phyloP scores from a whole-genome alignment of 2,888 invertebrate species.

The Scaptomyza polygonia region DNA sequence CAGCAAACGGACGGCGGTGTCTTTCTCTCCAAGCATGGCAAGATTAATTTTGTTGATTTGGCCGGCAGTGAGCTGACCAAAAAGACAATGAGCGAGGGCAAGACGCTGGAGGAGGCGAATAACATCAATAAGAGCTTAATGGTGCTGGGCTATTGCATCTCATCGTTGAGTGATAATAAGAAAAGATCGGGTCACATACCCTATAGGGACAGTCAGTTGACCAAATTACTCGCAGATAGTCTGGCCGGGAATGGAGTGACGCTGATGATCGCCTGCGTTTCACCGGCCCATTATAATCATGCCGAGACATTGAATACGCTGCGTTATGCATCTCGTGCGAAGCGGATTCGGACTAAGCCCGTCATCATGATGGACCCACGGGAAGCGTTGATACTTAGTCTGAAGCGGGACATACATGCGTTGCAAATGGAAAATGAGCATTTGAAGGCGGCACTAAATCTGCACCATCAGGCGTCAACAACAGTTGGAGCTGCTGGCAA shows the following conservation, averaged over 20 bases:
- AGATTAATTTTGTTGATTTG: slow-evolving; percentile 97
- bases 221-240: slow-evolving; percentile 96
- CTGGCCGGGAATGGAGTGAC: slow-evolving; percentile 97
- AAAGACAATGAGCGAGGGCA: slow-evolving; percentile 93
- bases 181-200: slow-evolving; percentile 94
- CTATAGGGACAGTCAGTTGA: slow-evolving; percentile 96
- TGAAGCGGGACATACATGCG: slow-evolving; percentile 94
- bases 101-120: slow-evolving; percentile 96
- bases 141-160: slow-evolving; percentile 97
- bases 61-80: slow-evolving; percentile 99
- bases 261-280: slow-evolving; percentile 97
- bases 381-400: slow-evolving; percentile 94
- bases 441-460: slow-evolving; percentile 89
- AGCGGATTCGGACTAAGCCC: slow-evolving; percentile 96
- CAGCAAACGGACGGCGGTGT: slow-evolving; percentile 92
- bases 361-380: slow-evolving; percentile 97
- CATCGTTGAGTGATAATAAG: slow-evolving; percentile 93
- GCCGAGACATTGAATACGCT: slow-evolving; percentile 96
- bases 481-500: slow-evolving; percentile 55
- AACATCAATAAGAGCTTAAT: slow-evolving; percentile 98
- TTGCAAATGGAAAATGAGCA: slow-evolving; percentile 95
- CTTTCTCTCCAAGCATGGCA: slow-evolving; percentile 95
- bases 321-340: slow-evolving; percentile 95
- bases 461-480: slow-evolving; percentile 86
- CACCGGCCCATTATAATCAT: slow-evolving; percentile 93